phyloP scores from a whole-genome alignment of 2,113 vertebrate genomes.

The Phalacrocorax aristotelis region DNA sequence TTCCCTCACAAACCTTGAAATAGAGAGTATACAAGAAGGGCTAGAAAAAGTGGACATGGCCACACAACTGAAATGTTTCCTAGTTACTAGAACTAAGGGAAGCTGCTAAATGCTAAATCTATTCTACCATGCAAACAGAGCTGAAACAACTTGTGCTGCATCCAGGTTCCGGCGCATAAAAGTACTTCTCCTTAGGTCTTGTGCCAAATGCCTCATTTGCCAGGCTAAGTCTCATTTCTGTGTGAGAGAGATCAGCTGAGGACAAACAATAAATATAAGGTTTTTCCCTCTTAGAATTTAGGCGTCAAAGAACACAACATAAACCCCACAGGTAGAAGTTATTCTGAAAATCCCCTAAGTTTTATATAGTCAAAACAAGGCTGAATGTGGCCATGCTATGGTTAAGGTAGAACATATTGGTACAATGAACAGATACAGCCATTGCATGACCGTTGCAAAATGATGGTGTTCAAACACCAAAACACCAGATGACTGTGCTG shows the following conservation, averaged over 20 bases:
- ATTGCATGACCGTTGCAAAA: neutral
- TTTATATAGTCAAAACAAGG: neutral
- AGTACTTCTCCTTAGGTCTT: conserved; percentile 54
- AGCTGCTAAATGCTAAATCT: conserved; percentile 49
- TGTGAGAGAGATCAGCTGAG: conserved; percentile 42
- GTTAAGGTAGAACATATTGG: neutral
- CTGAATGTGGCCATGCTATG: neutral
- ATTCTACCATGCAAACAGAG: conserved; percentile 52
- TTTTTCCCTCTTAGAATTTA: neutral
- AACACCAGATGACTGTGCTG: neutral
- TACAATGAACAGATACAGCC: neutral
- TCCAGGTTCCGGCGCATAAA: conserved; percentile 55
- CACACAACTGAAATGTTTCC: conserved; percentile 46
- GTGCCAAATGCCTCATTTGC: conserved; percentile 56
- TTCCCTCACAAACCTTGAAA: conserved; percentile 25
- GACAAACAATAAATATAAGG: conserved; percentile 28
- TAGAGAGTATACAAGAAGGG: neutral
- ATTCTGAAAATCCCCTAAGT: neutral
- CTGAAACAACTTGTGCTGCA: conserved; percentile 62
- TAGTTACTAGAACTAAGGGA: conserved; percentile 56
- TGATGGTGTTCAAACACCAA: neutral
- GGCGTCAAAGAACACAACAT: neutral
- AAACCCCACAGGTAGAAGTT: neutral
- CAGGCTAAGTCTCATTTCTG: conserved; percentile 43
- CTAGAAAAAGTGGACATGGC: conserved; percentile 10